Evolutionary conservation across 2,797 vertebrate genomes (phyloP), one percentile per base, ranked within the genome.

Genomic region (Leptodactylus fallax): DNA sequence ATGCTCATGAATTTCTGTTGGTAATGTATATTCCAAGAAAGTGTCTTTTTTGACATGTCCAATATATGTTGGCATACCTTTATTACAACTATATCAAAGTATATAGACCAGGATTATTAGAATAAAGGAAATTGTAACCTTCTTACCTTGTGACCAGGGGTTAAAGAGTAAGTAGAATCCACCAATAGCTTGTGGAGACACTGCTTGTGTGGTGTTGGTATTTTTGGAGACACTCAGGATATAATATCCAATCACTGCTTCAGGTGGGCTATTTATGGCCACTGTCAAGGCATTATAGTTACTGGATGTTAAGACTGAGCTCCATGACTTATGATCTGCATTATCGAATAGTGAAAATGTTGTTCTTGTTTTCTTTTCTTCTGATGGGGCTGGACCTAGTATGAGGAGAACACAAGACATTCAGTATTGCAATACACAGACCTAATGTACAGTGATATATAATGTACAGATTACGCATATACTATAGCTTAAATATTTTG

Each of bases 181-280:
- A 65, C 88, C 85, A 60, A 89, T 78, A 1, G 61, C 3, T 47
- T 86, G 84, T 14, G 72, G 72, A 60, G 17, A 5, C 76, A 23
- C 8, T 11, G 47, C 13, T 21, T 72, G n/a, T 7, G 55, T 49
- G 87, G 89, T 86, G 23, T 85, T 87, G 0, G 90, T 87, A 60
- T 67, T 91, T 8, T 92, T 82, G 6, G 21, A 92, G 16, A 91
- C 90, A 0, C 3, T 90, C 90, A 98, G 90, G 0, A 36, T 91
- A 92, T 96, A 97, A 3, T 90, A 69, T 56, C 97, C 97, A 0
- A 98, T 91, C 76, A 93, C 91, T 0, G 96, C 91, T 0, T 93
- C 88, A 0, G 96, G 90, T 0, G 96, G 94, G 49, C 96, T 95
- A 51, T 90, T 71, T 7, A 98, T 85, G 0, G 14, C 81, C 72